Evolutionary conservation across 1,140 invertebrate genomes (phyloP), one percentile per base, ranked within the genome.

Genomic region (Lucilia sericata): DNA sequence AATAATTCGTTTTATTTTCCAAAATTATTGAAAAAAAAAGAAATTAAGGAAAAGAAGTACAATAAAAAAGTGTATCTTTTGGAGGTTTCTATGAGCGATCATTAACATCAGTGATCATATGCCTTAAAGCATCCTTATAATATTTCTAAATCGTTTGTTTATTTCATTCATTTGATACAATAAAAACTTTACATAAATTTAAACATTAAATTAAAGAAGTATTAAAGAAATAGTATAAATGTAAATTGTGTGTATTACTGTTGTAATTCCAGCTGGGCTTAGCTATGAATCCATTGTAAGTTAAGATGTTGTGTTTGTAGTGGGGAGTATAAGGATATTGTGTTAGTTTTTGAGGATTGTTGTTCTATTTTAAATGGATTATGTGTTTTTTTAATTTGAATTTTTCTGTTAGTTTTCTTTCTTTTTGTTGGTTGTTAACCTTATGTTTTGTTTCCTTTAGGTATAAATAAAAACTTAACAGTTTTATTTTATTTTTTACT

Each of bases 401-500:
- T 5, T 70, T 70, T 21, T 10, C 0, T 21, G 1, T 70, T 70
- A 30, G 25, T 30, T 55, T 55, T 0, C 5, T n/a, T n/a, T n/a
- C n/a, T 21, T 10, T 70, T 60, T 60, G 55, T 60, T 60, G 25
- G 25, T 70, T 25, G 65, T 70, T n/a, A n/a, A n/a, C n/a, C n/a
- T n/a, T n/a, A n/a, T 17, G 55, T n/a, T 80, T 49, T 19, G n/a
- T 78, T 78, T 49, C 76, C 21, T 74, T 70, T 55, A 34, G 82
- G 51, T 82, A 74, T 82, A 82, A 82, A 74, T 70, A 82, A 74
- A 70, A 70, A 70, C 65, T 82, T 82, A 82, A 82, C 65, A 82
- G 82, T 70, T 82, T 65, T 74, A 17, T 82, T 82, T 49, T 19
- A 10, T 55, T 30, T n/a, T 30, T 30, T 60, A 60, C n/a, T 60